Base-by-base conservation (phyloP, 2,888 invertebrate species). In the Congeria kusceri region DNA sequence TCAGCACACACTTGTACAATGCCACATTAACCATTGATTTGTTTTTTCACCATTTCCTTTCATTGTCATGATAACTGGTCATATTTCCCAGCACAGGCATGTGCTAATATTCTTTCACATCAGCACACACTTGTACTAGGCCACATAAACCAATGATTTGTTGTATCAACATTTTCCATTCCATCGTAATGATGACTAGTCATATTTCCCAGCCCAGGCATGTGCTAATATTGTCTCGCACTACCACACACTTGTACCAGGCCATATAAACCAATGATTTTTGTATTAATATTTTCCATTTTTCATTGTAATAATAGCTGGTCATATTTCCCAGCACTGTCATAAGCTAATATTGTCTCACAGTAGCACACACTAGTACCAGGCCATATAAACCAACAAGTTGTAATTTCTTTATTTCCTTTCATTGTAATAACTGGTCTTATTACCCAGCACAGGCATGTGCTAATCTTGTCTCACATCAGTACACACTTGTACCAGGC, bases 361-460 rank as follows among this genome's bases (percentile, higher is more conserved):
- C 56, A 73, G 73, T 61, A 78, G 65, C 78, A 56, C 64, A 73
- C 25, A 44, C 61, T 62, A 23, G 70, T 79, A 65, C 73, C n/a
- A 79, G 63, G 28, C 5, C 58, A 65, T 18, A 58, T 11, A 29
- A 2, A 71, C 58, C 25, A 27, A 18, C 23, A 7, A 4, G 7
- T 49, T 20, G 49, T 20, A 9, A 15, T 4, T 49, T 5, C 18
- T 9, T 4, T 15, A 49, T 49, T 18, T 49, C 49, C 20, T 27
- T 15, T 27, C 5, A 25, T 11, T 53, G 4, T 15, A n/a, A n/a
- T 65, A 7, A n/a, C 23, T 32, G 20, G 39, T 46, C 46, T 58
- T 47, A 18, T 59, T 59, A 58, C 68, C 58, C 28, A 59, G 68
- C 57, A 68, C 68, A 68, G 39, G 59, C 58, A 68, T 68, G 68